phyloP scores from a whole-genome alignment of 2,888 invertebrate genomes.

The Drosophila phalerata region DNA sequence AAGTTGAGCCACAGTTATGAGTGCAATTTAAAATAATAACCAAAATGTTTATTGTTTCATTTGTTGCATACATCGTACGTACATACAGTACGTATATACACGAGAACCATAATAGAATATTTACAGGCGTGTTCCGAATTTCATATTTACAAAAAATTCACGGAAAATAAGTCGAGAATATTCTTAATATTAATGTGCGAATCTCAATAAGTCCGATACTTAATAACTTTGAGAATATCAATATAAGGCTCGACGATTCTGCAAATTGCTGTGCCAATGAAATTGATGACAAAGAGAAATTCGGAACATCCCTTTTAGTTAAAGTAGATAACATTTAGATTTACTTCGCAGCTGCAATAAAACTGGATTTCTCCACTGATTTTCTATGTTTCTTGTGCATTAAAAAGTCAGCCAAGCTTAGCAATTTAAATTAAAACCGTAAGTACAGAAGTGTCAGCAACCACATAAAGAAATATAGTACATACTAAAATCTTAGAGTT shows the following conservation, averaged over 20 bases:
- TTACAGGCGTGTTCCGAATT: neutral
- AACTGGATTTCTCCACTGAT: constrained; percentile 45
- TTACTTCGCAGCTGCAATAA: constrained; percentile 27
- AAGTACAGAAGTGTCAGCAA: constrained; percentile 59
- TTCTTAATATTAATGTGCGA: no score
- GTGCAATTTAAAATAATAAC: constrained; percentile 51
- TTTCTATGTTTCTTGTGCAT: constrained; percentile 25
- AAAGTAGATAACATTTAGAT: neutral
- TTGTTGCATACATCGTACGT: constrained; percentile 45
- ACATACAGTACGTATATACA: constrained; percentile 37
- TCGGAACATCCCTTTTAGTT: neutral
- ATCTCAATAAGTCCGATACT: neutral
- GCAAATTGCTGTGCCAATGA: neutral
- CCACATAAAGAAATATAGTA: constrained; percentile 23
- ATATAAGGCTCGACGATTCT: no score
- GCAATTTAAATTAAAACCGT: constrained; percentile 52
- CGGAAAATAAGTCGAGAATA: neutral
- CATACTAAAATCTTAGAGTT: constrained; percentile 67
- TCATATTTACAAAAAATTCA: neutral
- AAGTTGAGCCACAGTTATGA: constrained; percentile 53
- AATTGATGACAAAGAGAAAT: neutral
- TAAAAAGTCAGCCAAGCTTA: constrained; percentile 54
- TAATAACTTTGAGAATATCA: no score
- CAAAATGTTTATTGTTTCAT: constrained; percentile 57
- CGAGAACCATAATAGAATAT: constrained; percentile 4